Percentiles rank a stretch among this genome's conserved stretches.
Evolutionary conservation across 2,888 invertebrate genomes (phyloP).

Genomic region (Lasioglossum oenotherae): DNA sequence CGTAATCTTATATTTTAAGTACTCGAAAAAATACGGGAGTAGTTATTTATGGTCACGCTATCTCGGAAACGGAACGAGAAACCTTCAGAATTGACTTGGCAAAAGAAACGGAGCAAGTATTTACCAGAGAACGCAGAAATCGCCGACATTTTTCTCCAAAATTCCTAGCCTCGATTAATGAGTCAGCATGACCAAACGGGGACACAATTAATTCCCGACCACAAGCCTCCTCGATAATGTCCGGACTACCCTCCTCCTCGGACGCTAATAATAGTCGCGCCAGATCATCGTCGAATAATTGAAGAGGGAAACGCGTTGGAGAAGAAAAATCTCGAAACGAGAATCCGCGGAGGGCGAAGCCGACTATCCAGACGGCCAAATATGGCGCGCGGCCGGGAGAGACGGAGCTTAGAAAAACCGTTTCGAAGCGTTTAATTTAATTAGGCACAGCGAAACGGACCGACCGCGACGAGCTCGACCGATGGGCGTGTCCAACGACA

Average conservation of each 20-base stretch:
- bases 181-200: not conserved
- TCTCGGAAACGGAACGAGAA: not conserved
- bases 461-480: constrained; percentile 38
- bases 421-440: constrained; percentile 66
- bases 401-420: constrained; percentile 56
- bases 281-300: constrained; percentile 45
- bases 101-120: not conserved
- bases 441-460: constrained; percentile 59
- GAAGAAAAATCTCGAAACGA: constrained; percentile 20
- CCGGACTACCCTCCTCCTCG: not conserved
- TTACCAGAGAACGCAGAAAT: not conserved
- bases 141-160: not conserved
- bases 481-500: constrained; percentile 62
- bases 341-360: constrained; percentile 18
- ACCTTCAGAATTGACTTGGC: not conserved
- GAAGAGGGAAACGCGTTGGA: constrained; percentile 26
- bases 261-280: constrained; percentile 44
- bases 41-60: too few relatives aligned
- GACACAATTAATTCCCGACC: not conserved
- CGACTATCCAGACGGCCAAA: constrained; percentile 64
- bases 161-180: not conserved
- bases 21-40: not conserved
- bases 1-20: not conserved
- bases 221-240: constrained; percentile 13
- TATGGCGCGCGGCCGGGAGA: constrained; percentile 72